A percentile compares a stretch with the other conserved stretches of the same genome.
Conservation (phyloP, 2,113 vertebrate genomes). For the Lucifuga dentata region DNA sequence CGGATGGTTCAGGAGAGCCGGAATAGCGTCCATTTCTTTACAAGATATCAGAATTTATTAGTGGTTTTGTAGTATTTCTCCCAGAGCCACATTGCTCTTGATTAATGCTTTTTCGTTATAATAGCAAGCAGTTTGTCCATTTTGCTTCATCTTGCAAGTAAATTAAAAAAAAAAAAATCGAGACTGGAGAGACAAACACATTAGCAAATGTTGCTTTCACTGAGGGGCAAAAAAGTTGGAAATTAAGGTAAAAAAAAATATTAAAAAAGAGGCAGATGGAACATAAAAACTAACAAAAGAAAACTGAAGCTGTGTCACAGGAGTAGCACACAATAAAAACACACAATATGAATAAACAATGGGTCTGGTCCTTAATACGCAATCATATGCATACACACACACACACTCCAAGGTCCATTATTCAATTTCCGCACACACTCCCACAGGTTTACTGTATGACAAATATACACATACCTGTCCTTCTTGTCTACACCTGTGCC, state of each 20-base stretch:
- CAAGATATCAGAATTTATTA: slow-evolving; percentile 7
- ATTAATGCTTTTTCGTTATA: too few relatives aligned
- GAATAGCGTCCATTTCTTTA: slow-evolving; percentile 20
- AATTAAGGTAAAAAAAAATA: slow-evolving; percentile 33
- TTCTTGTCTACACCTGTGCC: slow-evolving; percentile 53
- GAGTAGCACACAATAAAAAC: slow-evolving; percentile 17
- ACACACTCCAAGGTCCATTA: slow-evolving; percentile 53
- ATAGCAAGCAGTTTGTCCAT: too few relatives aligned
- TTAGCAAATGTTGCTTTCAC: slow-evolving; percentile 13
- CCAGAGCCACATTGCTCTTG: not conserved
- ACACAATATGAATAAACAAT: slow-evolving; percentile 38
- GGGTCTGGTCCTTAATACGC: slow-evolving; percentile 38
- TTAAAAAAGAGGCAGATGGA: slow-evolving; percentile 57
- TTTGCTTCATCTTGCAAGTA: too few relatives aligned
- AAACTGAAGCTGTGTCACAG: slow-evolving; percentile 26
- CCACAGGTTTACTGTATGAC: slow-evolving; percentile 63
- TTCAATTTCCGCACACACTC: slow-evolving; percentile 32
- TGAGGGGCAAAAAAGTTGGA: not conserved
- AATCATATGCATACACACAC: not conserved
- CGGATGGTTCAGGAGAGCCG: not conserved
- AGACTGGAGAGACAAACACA: slow-evolving; percentile 14
- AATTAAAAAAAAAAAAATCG: not conserved
- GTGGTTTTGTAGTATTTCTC: slow-evolving; percentile 52
- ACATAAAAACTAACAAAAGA: slow-evolving; percentile 23
- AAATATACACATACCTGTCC: slow-evolving; percentile 69